Evolutionary conservation across 2,888 invertebrate genomes (phyloP).

Genomic region (Drosophila rubida): DNA sequence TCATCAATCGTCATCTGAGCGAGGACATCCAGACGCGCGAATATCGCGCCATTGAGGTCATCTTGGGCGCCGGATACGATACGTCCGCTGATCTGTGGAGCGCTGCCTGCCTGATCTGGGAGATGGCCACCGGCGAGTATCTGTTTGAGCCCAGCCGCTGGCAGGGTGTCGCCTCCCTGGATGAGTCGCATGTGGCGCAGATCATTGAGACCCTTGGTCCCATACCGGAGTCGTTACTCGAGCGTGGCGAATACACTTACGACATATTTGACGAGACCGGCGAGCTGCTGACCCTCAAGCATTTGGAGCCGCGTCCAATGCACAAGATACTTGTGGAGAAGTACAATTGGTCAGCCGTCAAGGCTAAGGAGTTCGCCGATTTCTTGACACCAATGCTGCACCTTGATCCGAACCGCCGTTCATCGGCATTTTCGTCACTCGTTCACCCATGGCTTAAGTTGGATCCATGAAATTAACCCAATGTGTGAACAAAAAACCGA

Average conservation of each 20-base stretch:
- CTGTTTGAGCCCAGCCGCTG: constrained; percentile 99
- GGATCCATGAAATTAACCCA: neutral
- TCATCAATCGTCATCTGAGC: constrained; percentile 97
- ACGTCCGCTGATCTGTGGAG: constrained; percentile 99
- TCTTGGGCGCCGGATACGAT: constrained; percentile 97
- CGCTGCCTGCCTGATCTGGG: constrained; percentile 99
- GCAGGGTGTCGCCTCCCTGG: constrained; percentile 92
- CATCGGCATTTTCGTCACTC: constrained; percentile 96
- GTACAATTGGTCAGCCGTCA: constrained; percentile 95
- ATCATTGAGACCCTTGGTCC: constrained; percentile 98
- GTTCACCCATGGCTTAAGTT: constrained; percentile 94
- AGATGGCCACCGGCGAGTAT: constrained; percentile 99
- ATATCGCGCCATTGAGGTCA: constrained; percentile 97
- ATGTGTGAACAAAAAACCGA: no score
- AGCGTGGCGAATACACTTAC: constrained; percentile 95
- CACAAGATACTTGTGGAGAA: constrained; percentile 96
- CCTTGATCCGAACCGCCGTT: constrained; percentile 95
- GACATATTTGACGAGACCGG: constrained; percentile 97
- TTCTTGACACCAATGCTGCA: constrained; percentile 98
- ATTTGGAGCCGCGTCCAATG: constrained; percentile 96
- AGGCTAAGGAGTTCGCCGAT: constrained; percentile 95
- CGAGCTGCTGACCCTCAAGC: constrained; percentile 95
- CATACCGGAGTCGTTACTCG: constrained; percentile 94
- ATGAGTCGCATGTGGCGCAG: constrained; percentile 99
- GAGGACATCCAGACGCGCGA: constrained; percentile 99